Conservation (phyloP, 64 coral and sea anemone genomes). For the Catalaphyllia jardinei region DNA sequence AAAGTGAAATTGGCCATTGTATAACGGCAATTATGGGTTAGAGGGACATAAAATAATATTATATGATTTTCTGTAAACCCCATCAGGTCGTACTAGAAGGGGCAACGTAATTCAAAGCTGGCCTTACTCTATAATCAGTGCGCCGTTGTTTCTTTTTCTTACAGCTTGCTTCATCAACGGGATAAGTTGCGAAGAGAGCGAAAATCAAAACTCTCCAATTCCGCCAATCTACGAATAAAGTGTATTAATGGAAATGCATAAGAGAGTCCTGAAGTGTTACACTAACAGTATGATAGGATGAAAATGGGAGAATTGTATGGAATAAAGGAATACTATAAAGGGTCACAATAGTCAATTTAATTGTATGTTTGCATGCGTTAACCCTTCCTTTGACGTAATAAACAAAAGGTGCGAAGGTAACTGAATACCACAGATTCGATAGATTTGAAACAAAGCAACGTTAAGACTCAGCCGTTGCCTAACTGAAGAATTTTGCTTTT, state of each 20-base stretch:
- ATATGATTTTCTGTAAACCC: too few species aligned
- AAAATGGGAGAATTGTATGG: neutral
- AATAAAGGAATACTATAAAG: neutral
- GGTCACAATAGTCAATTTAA: neutral
- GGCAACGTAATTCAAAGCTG: too few species aligned
- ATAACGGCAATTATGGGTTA: too few species aligned
- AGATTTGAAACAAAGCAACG: too few species aligned
- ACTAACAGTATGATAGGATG: neutral
- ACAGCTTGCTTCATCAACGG: neutral
- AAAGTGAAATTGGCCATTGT: too few species aligned
- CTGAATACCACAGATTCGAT: too few species aligned
- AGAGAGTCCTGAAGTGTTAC: neutral
- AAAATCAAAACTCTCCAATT: neutral
- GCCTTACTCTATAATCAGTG: neutral
- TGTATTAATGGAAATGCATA: neutral
- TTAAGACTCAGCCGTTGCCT: too few species aligned
- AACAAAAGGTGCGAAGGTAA: too few species aligned
- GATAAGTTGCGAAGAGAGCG: neutral
- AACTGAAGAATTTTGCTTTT: too few species aligned
- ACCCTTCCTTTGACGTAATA: too few species aligned
- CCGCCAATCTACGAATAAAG: neutral
- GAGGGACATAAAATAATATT: too few species aligned
- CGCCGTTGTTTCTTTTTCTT: neutral
- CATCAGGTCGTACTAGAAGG: too few species aligned
- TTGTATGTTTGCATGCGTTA: neutral